These are phyloP conservation scores for Chiridota heheva DNA, from an alignment of 35 echinoderm and acorn worm genomes.

Conservation along the genomic window DNA sequence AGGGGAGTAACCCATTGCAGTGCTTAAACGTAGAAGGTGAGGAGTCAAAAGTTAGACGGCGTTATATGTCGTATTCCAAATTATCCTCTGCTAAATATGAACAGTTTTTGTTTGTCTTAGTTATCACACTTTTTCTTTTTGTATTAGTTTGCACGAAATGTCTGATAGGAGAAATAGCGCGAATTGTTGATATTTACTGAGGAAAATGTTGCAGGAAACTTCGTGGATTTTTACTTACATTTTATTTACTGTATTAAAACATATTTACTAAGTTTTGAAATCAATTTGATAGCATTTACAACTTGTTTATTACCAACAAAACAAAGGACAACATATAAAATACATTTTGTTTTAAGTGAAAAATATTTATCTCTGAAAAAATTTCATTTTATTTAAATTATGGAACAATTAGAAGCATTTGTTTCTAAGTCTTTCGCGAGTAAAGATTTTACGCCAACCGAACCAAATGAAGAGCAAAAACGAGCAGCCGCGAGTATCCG, in stretches of 20 bases:
- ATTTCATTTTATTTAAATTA: neutral
- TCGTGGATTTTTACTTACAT: neutral
- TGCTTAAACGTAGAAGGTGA: neutral
- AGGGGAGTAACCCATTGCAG: constrained; percentile 3
- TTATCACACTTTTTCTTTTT: neutral
- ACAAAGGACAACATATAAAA: no score
- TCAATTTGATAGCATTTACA: no score
- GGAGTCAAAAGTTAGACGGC: neutral
- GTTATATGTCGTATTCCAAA: neutral
- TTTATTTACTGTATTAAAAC: neutral
- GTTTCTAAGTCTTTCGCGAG: constrained; percentile 85
- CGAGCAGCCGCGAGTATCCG: constrained; percentile 56
- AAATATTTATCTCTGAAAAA: neutral
- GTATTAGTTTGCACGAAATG: neutral
- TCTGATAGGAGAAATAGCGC: neutral
- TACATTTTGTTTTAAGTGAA: no score
- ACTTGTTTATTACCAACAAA: no score
- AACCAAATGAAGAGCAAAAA: constrained; percentile 43
- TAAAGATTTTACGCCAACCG: constrained; percentile 28
- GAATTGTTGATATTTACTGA: constrained; percentile 1
- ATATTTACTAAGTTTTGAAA: no score
- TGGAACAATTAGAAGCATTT: constrained; percentile 89
- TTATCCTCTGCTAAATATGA: neutral
- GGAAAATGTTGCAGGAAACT: neutral
- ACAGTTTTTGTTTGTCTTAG: neutral